Evolutionary conservation across 2,113 vertebrate genomes (phyloP).

Genomic region (Alectura lathami): DNA sequence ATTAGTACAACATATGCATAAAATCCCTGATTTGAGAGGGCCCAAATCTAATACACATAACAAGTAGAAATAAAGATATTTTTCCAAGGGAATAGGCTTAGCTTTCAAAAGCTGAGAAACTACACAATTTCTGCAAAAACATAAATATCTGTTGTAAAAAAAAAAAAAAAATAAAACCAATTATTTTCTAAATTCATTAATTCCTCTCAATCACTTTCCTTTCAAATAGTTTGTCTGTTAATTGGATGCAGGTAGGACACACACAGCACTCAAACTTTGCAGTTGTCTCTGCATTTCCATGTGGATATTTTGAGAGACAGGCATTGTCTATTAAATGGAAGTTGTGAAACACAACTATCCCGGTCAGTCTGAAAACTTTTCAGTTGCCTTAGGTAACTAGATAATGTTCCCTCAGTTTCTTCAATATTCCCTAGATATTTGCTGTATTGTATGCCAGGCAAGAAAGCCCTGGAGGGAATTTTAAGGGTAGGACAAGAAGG

Average conservation of each 20-base stretch:
- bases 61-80: conserved; percentile 17
- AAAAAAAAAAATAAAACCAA: background rate
- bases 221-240: conserved; percentile 49
- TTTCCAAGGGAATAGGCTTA: background rate
- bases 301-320: conserved; percentile 43
- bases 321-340: conserved; percentile 51
- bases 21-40: background rate
- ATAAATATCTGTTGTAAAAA: conserved; percentile 9
- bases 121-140: background rate
- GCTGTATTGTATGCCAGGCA: conserved; percentile 5
- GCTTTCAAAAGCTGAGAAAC: conserved; percentile 38
- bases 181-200: conserved; percentile 29
- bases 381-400: conserved; percentile 63
- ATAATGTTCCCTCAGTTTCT: background rate
- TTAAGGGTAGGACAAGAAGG: conserved; percentile 16
- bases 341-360: conserved; percentile 36
- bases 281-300: conserved; percentile 22
- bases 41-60: conserved; percentile 14
- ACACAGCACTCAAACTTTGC: background rate
- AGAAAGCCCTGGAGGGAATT: conserved; percentile 62
- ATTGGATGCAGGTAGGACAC: conserved; percentile 51
- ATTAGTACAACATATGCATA: background rate
- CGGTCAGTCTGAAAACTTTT: conserved; percentile 54
- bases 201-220: conserved; percentile 62
- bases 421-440: conserved; percentile 39